These are phyloP conservation scores for Procambarus virginalis DNA, from an alignment of 1,140 invertebrate genomes.

Conservation along the genomic window DNA sequence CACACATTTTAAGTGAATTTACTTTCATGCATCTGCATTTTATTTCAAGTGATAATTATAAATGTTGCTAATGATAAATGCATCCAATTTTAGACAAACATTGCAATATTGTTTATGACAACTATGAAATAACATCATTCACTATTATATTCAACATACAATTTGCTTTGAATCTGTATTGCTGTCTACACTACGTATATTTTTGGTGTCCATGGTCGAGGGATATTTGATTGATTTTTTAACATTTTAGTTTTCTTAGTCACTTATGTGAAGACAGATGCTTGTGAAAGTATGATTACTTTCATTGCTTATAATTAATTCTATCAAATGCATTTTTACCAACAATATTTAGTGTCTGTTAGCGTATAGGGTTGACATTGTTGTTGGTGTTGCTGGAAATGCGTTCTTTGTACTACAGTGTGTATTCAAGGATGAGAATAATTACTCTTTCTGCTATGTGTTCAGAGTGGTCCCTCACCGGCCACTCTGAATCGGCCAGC, in stretches of 20 bases:
- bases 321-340: background rate
- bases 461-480: constrained; percentile 45
- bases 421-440: constrained; percentile 5
- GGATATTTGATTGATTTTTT: too few relatives aligned
- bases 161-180: too few relatives aligned
- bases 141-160: too few relatives aligned
- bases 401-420: background rate
- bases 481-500: constrained; percentile 33
- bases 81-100: too few relatives aligned
- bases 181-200: too few relatives aligned
- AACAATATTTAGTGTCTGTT: background rate
- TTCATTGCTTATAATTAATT: background rate
- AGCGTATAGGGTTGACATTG: background rate
- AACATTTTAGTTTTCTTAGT: background rate
- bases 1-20: too few relatives aligned
- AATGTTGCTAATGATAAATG: too few relatives aligned
- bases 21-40: too few relatives aligned
- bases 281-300: background rate
- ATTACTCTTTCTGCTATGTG: constrained; percentile 27
- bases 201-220: too few relatives aligned
- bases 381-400: constrained; percentile 12
- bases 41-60: background rate
- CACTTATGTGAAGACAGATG: background rate
- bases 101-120: too few relatives aligned
- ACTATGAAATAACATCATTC: too few relatives aligned